phyloP scores from a whole-genome alignment of 2,797 vertebrate genomes.

The Scomberomorus guttatus region DNA sequence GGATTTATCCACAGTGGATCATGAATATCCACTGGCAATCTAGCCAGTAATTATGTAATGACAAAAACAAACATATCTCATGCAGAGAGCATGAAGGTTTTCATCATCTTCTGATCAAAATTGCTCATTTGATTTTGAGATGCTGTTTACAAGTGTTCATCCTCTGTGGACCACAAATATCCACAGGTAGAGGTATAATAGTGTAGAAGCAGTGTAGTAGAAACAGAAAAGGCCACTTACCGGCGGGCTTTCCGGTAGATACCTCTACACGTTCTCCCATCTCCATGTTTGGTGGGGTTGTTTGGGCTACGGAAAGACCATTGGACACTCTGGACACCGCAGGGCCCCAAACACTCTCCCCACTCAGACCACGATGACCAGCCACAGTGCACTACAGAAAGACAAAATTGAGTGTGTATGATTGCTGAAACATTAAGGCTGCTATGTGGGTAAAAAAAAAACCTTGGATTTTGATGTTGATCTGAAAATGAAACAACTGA shows the following conservation, averaged over 20 bases:
- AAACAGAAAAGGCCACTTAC: conserved; percentile 67
- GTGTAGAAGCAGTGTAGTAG: background rate
- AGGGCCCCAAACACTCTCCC: conserved; percentile 92
- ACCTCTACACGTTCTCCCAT: conserved; percentile 86
- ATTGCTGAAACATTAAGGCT: background rate
- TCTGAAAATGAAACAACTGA: background rate
- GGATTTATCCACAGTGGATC: background rate
- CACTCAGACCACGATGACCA: conserved; percentile 95
- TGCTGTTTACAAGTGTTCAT: too few species aligned
- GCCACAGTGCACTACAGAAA: conserved; percentile 89
- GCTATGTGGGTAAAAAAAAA: too few species aligned
- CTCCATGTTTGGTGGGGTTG: conserved; percentile 86
- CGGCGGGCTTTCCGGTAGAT: conserved; percentile 94
- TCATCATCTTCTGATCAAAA: too few species aligned
- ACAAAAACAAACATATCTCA: background rate
- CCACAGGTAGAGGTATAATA: background rate
- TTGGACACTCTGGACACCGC: conserved; percentile 92
- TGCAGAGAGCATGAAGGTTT: too few species aligned
- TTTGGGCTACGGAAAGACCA: conserved; percentile 97
- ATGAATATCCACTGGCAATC: background rate
- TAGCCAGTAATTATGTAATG: background rate
- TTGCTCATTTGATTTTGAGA: too few species aligned
- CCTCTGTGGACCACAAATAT: background rate
- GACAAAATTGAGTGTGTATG: background rate
- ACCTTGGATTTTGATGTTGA: too few species aligned